A percentile compares a stretch with the other conserved stretches of the same genome.
These are phyloP conservation scores for Podocnemis expansa DNA, from an alignment of 2,113 vertebrate species.

Conservation along the genomic window DNA sequence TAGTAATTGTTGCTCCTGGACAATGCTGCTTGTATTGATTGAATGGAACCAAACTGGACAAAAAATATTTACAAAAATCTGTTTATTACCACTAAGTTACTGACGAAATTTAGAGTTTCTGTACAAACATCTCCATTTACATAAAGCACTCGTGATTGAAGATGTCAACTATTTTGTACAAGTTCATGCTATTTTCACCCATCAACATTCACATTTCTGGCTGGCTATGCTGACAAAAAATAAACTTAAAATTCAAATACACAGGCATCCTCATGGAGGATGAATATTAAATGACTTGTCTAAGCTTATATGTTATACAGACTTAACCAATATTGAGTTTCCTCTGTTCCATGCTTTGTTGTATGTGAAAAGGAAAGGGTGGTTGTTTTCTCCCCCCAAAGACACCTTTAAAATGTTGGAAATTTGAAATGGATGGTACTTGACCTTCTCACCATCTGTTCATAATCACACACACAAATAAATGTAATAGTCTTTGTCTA, in stretches of 20 bases:
- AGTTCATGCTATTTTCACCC: background rate
- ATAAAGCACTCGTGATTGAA: background rate
- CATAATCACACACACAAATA: background rate
- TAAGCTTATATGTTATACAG: background rate
- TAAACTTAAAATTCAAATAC: background rate
- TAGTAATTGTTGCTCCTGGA: background rate
- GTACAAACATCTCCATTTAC: background rate
- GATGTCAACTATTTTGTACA: background rate
- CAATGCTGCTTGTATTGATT: background rate
- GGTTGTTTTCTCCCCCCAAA: background rate
- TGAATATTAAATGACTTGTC: background rate
- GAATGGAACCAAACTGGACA: background rate
- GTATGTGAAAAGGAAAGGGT: background rate
- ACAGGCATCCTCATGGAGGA: background rate
- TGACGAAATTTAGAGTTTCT: background rate
- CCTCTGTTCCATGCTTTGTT: background rate
- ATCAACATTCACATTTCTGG: background rate
- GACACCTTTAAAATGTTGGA: background rate
- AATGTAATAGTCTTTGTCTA: background rate
- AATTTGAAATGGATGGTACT: no score
- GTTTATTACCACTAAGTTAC: background rate
- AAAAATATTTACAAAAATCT: background rate
- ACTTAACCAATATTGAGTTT: background rate
- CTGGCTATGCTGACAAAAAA: background rate
- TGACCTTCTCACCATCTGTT: background rate